A percentile compares a stretch with the other conserved stretches of the same genome.
Conservation (phyloP, 1,140 invertebrate species). For the Aplysia californica region DNA sequence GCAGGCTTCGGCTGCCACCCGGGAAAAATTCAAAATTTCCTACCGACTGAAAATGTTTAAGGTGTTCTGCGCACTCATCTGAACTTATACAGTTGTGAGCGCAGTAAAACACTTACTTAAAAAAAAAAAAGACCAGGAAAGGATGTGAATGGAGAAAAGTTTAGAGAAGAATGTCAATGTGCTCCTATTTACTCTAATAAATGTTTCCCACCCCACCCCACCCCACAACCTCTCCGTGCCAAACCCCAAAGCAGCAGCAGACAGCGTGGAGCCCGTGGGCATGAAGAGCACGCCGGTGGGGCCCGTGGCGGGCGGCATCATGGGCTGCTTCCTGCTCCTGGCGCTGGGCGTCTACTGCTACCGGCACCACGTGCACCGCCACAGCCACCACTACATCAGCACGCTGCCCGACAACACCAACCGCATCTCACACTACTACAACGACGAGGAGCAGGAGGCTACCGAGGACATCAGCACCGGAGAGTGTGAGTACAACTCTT, state of each 20-base stretch:
- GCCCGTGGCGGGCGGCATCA: conserved; percentile 75
- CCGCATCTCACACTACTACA: conserved; percentile 68
- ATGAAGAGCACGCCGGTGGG: conserved; percentile 74
- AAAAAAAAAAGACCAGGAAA: no score
- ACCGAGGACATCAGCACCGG: conserved; percentile 57
- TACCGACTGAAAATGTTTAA: no score
- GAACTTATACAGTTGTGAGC: no score
- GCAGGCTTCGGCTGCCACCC: no score
- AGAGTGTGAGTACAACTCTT: conserved; percentile 45
- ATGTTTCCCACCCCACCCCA: background rate
- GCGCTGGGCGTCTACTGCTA: conserved; percentile 76
- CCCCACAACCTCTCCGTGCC: background rate
- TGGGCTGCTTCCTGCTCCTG: conserved; percentile 74
- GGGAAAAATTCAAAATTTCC: no score
- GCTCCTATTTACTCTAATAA: no score
- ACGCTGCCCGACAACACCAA: conserved; percentile 61
- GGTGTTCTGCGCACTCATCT: no score
- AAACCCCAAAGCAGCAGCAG: conserved; percentile 66
- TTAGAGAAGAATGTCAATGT: no score
- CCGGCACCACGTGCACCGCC: conserved; percentile 69
- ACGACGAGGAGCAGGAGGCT: conserved; percentile 70
- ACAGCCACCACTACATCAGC: conserved; percentile 61
- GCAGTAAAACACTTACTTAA: no score
- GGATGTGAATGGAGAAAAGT: no score
- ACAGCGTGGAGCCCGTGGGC: conserved; percentile 66